phyloP scores from a whole-genome alignment of 2,113 vertebrate genomes.

The Zosterops lateralis region DNA sequence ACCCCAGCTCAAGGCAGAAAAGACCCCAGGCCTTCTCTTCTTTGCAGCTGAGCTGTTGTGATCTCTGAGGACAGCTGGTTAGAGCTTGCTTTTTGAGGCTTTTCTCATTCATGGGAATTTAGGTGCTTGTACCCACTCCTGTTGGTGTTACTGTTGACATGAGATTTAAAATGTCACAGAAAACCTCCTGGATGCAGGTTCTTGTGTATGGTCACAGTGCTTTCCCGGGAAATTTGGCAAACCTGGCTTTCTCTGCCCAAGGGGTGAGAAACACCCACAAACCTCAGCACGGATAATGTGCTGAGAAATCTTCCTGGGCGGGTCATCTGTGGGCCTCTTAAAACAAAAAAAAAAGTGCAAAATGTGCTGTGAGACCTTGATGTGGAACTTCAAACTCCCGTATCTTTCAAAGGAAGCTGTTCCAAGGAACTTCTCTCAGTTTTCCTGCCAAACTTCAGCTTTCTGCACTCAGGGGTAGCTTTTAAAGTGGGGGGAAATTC shows the following conservation, averaged over 20 bases:
- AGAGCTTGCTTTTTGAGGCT: neutral
- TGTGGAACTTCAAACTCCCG: neutral
- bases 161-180: neutral
- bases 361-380: neutral
- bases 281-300: fast-evolving
- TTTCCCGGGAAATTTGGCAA: neutral
- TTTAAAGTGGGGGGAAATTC: neutral
- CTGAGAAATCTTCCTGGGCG: neutral
- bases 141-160: fast-evolving
- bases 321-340: neutral
- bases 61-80: neutral
- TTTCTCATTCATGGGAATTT: neutral
- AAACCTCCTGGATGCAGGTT: neutral
- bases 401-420: neutral
- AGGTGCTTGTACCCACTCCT: neutral
- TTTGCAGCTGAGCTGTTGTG: fast-evolving
- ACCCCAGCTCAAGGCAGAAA: neutral
- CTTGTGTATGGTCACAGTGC: neutral
- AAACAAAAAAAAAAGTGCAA: neutral
- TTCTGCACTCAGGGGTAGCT: neutral
- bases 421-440: neutral
- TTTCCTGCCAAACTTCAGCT: neutral
- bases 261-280: neutral
- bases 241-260: neutral
- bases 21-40: neutral